Evolutionary conservation across 1,140 invertebrate genomes (phyloP), one percentile per base, ranked within the genome.

Genomic region (Littorina saxatilis): DNA sequence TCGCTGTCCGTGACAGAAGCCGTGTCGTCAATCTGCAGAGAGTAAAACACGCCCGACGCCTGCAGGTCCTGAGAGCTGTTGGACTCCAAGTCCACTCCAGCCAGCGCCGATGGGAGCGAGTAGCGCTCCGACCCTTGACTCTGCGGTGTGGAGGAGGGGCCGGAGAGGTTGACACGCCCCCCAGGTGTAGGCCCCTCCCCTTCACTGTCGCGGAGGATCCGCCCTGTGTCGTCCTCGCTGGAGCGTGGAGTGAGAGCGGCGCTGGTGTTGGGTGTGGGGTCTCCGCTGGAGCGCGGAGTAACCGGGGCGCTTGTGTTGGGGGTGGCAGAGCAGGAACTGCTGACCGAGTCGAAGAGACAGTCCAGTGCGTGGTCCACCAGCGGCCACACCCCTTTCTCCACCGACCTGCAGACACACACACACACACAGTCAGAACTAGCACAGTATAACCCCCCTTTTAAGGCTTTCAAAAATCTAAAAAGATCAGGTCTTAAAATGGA

Each of bases 331-430:
- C 29, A 29, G 0, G 55, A 47, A 39, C 55, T 63, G 58, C 76
- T 66, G 39, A 78, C 76, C 23, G 76, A 63, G 58, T 78, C 76
- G n/a, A 78, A 78, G 29, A 78, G 58, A 23, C 20, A 78, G 55
- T 78, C 76, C 52, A 78, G 58, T 2, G 23, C 23, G 0, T 61
- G 55, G 39, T 78, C 76, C 20, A 78, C 32, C 5, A 63, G 15
- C 11, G n/a, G 7, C 76, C 76, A 78, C 35, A 78, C 20, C 15
- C 40, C 55, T 9, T 61, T 17, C 11, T 39, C n/a, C 39, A 27
- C 32, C 29, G 32, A 66, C 37, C 76, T 78, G 76, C 39, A 40
- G 23, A 5, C 2, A 9, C n/a, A 52, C 20, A 40, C 15, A 66
- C 15, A 58, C 66, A 68, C 7, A n/a, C n/a, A n/a, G n/a, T n/a